A percentile compares a stretch with the other conserved stretches of the same genome.
These are phyloP conservation scores for Suillia variegata DNA, from an alignment of 2,888 invertebrate genomes.

Conservation along the genomic window DNA sequence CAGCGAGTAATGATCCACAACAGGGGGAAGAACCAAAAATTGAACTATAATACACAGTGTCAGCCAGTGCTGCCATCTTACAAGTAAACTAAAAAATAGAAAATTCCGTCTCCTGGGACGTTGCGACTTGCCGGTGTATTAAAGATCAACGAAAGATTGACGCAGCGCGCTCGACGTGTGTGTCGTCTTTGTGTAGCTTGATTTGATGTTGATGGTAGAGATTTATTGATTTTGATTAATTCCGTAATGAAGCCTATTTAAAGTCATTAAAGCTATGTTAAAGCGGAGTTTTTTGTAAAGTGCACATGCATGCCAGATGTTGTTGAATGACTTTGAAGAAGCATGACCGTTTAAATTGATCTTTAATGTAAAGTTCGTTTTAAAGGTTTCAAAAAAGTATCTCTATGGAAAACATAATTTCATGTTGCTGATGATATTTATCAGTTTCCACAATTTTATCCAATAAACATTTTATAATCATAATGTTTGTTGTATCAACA, in stretches of 20 bases:
- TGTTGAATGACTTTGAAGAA: not conserved
- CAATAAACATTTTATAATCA: no score
- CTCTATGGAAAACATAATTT: no score
- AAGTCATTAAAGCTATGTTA: not conserved
- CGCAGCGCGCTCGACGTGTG: not conserved
- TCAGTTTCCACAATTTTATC: no score
- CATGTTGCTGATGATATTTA: no score
- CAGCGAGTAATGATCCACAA: conserved; percentile 29
- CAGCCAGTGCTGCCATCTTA: not conserved
- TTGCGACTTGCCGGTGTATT: no score
- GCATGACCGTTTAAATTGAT: not conserved
- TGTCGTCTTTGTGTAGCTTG: not conserved
- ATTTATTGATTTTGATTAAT: conserved; percentile 19
- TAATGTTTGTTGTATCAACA: no score
- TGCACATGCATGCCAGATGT: not conserved
- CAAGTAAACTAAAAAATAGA: not conserved
- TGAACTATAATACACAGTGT: not conserved
- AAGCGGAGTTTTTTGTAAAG: not conserved
- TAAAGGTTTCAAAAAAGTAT: no score
- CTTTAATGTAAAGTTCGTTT: no score
- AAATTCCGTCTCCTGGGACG: no score
- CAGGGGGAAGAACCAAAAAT: not conserved
- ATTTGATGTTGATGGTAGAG: not conserved
- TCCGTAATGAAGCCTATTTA: conserved; percentile 12
- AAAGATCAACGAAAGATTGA: not conserved